Percentiles rank a stretch among this genome's conserved stretches.
Evolutionary conservation across 1,140 invertebrate genomes (phyloP).

Genomic region (Macrostomum lignano): DNA sequence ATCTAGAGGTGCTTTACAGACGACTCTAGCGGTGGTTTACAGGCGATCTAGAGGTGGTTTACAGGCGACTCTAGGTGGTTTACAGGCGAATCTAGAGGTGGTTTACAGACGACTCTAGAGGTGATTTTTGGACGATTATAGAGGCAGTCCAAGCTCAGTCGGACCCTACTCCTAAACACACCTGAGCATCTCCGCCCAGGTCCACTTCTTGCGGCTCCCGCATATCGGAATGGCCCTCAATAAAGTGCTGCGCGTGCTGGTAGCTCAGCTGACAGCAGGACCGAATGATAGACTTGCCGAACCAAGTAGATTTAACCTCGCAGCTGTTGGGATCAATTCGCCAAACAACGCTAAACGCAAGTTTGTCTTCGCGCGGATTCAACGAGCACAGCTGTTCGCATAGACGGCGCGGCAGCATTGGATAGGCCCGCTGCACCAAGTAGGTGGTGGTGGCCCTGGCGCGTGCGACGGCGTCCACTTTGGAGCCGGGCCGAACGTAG

Average conservation of each 20-base stretch:
- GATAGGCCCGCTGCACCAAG: slow-evolving; percentile 32
- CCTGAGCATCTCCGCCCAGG: too few relatives aligned
- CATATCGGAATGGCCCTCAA: too few relatives aligned
- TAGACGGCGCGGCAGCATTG: slow-evolving; percentile 58
- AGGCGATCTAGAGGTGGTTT: too few relatives aligned
- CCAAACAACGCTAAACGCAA: slow-evolving; percentile 63
- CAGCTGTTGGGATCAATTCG: slow-evolving; percentile 15
- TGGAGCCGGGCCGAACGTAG: slow-evolving; percentile 25
- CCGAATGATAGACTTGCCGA: slow-evolving; percentile 50
- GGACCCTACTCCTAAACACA: too few relatives aligned
- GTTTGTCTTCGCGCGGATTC: slow-evolving; percentile 48
- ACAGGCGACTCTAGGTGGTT: too few relatives aligned
- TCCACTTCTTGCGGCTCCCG: too few relatives aligned
- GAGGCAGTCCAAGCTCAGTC: too few relatives aligned
- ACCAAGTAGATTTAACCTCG: slow-evolving; percentile 39
- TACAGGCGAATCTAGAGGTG: too few relatives aligned
- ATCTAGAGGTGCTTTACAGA: too few relatives aligned
- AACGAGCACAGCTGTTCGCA: slow-evolving; percentile 55
- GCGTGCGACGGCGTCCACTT: slow-evolving; percentile 25
- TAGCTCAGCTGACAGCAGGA: slow-evolving; percentile 62
- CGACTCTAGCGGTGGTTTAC: too few relatives aligned
- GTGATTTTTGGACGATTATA: too few relatives aligned
- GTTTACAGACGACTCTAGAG: too few relatives aligned
- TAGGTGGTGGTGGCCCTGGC: slow-evolving; percentile 27
- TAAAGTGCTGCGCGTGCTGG: slow-evolving; percentile 64